Percentiles rank a stretch among this genome's conserved stretches.
Evolutionary conservation across 2,797 vertebrate genomes (phyloP).

Genomic region (Argya squamiceps): DNA sequence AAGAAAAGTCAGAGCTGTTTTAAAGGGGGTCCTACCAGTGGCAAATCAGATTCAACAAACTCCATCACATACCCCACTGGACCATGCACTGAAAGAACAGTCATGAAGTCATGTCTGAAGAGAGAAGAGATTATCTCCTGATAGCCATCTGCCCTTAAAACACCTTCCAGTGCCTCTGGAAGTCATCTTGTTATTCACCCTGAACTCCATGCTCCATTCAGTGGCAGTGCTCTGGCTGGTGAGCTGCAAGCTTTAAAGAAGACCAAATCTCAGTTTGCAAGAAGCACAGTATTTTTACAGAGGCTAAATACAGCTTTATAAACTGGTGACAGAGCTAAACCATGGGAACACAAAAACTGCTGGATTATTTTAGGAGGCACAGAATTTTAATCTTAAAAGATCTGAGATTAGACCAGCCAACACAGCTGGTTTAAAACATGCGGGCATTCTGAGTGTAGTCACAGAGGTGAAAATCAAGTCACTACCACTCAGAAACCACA

Average conservation of each 20-base stretch:
- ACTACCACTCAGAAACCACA: not conserved
- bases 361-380: conserved; percentile 3
- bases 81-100: not conserved
- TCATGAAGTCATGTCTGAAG: not conserved
- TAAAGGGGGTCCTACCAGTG: not conserved
- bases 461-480: not conserved
- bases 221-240: not conserved
- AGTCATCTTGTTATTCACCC: not conserved
- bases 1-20: not conserved
- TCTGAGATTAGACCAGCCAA: conserved; percentile 16
- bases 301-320: not conserved
- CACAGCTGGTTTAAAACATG: not conserved
- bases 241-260: not conserved
- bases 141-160: not conserved
- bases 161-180: not conserved
- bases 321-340: conserved; percentile 16
- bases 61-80: not conserved
- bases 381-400: conserved; percentile 28
- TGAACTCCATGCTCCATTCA: not conserved
- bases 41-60: not conserved
- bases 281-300: not conserved
- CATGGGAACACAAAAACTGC: not conserved
- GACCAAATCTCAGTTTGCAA: not conserved
- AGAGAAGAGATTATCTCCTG: not conserved
- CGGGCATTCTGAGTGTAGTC: not conserved